A percentile compares a stretch with the other conserved stretches of the same genome.
Evolutionary conservation across 2,113 vertebrate species (phyloP).

Genomic region (Aphelocoma coerulescens): DNA sequence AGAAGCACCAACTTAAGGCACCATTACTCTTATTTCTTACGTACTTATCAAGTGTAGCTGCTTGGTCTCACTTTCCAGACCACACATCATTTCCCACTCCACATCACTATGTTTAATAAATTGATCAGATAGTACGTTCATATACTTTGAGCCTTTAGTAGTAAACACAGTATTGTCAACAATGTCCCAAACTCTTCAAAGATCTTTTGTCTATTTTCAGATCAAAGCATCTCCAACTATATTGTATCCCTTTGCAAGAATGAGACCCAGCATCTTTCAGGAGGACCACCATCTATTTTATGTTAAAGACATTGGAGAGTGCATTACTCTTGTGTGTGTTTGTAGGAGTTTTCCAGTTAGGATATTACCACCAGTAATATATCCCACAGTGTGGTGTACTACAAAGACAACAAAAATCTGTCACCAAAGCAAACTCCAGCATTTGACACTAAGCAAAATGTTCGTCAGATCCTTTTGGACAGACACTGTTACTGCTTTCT

Average conservation of each 20-base stretch:
- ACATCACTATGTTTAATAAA: not conserved
- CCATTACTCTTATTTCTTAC: not conserved
- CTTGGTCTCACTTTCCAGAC: not conserved
- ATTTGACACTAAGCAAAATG: not conserved
- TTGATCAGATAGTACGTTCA: rapidly evolving
- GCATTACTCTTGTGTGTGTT: not conserved
- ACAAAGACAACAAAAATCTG: not conserved
- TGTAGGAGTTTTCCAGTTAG: not conserved
- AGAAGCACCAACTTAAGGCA: not conserved
- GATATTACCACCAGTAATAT: not conserved
- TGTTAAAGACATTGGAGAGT: not conserved
- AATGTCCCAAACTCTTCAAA: not conserved
- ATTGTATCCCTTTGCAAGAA: not conserved
- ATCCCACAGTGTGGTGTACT: not conserved
- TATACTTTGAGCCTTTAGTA: not conserved
- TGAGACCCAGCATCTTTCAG: not conserved
- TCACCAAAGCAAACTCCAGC: not conserved
- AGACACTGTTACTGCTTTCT: not conserved
- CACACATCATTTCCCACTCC: not conserved
- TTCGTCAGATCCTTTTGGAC: not conserved
- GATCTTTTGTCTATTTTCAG: not conserved
- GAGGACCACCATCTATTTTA: not conserved
- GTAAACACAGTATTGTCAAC: not conserved
- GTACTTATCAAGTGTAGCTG: not conserved
- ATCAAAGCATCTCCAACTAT: not conserved